Evolutionary conservation across 2,113 vertebrate species (phyloP), one percentile per base, ranked within the genome.

Genomic region (Rhinichthys klamathensis): DNA sequence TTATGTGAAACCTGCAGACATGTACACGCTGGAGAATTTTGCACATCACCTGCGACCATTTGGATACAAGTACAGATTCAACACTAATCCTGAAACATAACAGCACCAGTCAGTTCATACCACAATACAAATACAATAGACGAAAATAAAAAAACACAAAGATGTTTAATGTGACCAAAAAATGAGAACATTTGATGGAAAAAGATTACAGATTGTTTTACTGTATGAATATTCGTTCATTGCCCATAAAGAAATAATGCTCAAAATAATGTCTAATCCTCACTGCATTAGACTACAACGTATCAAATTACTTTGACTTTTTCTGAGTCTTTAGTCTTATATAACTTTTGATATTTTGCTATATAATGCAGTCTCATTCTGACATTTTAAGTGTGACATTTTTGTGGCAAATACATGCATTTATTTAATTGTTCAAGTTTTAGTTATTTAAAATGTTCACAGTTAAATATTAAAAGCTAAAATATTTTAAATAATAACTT

Each of bases 31-130:
- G 32, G 67, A 38, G 67, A 38, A 38, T 70, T 70, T 38, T 4
- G 21, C 67, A 38, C 67, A 69, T 69, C 67, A 69, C 67, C 67
- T 23, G 18, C 32, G 67, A 38, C 9, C 32, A 35, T 70, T 41
- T 11, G 21, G 67, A 70, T 70, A 70, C 35, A 70, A 70, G 67
- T 70, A 41, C 67, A 70, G 67, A 70, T 41, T 41, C 21, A 23
- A 23, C 9, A 2, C 35, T 23, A 70, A 3, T 41, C 67, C 35
- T 35, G 30, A 69, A 56, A 67, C 35, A 10, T 41, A 70, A 41
- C 10, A 12, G 35, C 67, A 41, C 67, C 67, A 70, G 18, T 70
- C 32, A 41, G 18, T 18, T 63, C 6, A 8, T 32, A 70, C 32
- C 67, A 70, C 35, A 41, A 12, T 2, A n/a, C 21, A 70, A 41